Evolutionary conservation across 2,113 vertebrate genomes (phyloP).

Genomic region (Myrmophylax atrothorax): DNA sequence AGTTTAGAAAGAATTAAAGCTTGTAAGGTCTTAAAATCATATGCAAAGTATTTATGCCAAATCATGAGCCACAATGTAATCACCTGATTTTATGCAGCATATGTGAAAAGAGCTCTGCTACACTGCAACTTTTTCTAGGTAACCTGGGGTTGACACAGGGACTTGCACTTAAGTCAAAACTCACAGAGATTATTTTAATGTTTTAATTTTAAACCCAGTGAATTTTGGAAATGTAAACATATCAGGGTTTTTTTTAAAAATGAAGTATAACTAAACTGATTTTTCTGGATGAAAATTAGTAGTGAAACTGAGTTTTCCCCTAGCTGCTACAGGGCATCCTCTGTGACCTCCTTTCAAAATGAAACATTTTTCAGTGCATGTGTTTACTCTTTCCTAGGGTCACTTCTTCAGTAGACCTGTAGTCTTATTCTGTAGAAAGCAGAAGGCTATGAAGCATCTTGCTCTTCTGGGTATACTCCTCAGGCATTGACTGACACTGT

Average conservation of each 20-base stretch:
- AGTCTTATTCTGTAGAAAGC: neutral
- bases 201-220: neutral
- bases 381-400: neutral
- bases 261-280: neutral
- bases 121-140: neutral
- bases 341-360: neutral
- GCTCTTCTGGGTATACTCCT: neutral
- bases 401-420: neutral
- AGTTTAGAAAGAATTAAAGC: neutral
- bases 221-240: neutral
- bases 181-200: neutral
- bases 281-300: neutral
- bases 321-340: neutral
- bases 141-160: neutral
- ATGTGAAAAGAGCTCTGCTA: neutral
- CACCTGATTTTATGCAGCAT: neutral
- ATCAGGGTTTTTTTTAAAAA: neutral
- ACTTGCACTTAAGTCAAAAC: neutral
- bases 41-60: neutral
- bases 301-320: neutral
- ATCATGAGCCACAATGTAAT: slow-evolving; percentile 18
- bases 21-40: neutral
- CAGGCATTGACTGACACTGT: neutral
- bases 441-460: neutral
- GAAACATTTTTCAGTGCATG: neutral